phyloP scores from a whole-genome alignment of 2,797 vertebrate genomes.

The Chelmon rostratus region DNA sequence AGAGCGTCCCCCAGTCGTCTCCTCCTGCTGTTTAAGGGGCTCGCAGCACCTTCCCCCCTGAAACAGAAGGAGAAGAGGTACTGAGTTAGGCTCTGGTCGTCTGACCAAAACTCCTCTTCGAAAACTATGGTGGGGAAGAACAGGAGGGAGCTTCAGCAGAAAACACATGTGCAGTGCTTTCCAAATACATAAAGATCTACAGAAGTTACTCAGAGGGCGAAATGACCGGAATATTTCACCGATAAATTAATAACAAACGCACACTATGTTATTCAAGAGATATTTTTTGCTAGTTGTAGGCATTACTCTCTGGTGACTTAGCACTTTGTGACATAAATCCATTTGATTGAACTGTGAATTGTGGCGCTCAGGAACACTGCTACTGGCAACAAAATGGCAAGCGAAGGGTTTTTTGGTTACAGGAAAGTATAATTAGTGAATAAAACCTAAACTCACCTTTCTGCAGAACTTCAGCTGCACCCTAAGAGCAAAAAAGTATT shows the following conservation, averaged over 20 bases:
- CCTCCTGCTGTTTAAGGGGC: slow-evolving; percentile 96
- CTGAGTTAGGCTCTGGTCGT: slow-evolving; percentile 87
- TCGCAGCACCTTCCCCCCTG: slow-evolving; percentile 93
- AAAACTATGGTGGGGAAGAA: slow-evolving; percentile 66
- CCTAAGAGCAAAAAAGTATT: slow-evolving; percentile 50
- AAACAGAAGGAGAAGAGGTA: slow-evolving; percentile 98
- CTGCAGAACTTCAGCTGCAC: slow-evolving; percentile 64
- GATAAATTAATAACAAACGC: neutral
- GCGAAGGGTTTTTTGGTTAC: neutral
- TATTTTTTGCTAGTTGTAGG: slow-evolving; percentile 20
- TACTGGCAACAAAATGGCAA: neutral
- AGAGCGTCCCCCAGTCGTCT: slow-evolving; percentile 81
- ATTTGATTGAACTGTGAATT: slow-evolving; percentile 71
- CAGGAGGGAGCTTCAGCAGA: slow-evolving; percentile 54
- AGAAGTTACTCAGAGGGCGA: neutral
- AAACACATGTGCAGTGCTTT: neutral
- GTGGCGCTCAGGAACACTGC: slow-evolving; percentile 41
- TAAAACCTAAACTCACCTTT: slow-evolving; percentile 76
- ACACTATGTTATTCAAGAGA: slow-evolving; percentile 11
- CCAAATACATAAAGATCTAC: slow-evolving; percentile 5
- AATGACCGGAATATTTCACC: neutral
- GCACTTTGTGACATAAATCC: slow-evolving; percentile 16
- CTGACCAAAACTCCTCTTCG: slow-evolving; percentile 76
- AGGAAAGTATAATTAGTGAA: neutral
- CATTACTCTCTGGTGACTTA: neutral